Conservation (phyloP, 2,888 invertebrate genomes). For the Hypercompe scribonia region DNA sequence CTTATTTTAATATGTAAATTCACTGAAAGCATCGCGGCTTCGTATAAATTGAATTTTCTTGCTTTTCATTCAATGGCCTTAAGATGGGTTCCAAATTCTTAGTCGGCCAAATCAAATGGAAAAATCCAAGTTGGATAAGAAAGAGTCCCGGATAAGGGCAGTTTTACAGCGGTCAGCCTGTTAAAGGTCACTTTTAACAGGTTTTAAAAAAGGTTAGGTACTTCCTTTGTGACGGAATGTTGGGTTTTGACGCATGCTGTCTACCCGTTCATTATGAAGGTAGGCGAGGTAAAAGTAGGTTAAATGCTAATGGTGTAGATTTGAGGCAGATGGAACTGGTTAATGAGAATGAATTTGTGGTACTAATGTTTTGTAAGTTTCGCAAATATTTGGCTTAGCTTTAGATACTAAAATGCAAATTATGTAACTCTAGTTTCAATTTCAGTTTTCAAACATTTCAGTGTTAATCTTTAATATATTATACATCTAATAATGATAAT, state of each 20-base stretch:
- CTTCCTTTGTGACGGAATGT: conserved; percentile 53
- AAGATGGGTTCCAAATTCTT: conserved; percentile 56
- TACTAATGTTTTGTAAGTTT: conserved; percentile 37
- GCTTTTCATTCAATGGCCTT: conserved; percentile 60
- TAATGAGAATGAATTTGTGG: conserved; percentile 28
- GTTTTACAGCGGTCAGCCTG: conserved; percentile 61
- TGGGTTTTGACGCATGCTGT: conserved; percentile 44
- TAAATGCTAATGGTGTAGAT: conserved; percentile 30
- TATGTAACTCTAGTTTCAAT: not conserved
- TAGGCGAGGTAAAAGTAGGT: conserved; percentile 17
- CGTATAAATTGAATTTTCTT: conserved; percentile 65
- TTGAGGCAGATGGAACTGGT: conserved; percentile 41
- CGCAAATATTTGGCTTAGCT: too few species aligned
- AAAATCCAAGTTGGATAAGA: conserved; percentile 65
- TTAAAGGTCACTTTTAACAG: conserved; percentile 61
- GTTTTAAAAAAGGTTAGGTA: conserved; percentile 59
- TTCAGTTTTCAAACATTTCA: too few species aligned
- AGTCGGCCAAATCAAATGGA: conserved; percentile 66
- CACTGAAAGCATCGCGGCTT: conserved; percentile 50
- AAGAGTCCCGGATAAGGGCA: conserved; percentile 58
- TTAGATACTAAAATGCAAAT: not conserved
- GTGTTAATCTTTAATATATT: too few species aligned
- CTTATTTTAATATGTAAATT: conserved; percentile 58
- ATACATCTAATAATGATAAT: too few species aligned
- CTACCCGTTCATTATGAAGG: conserved; percentile 42